These are phyloP conservation scores for Nyctibius grandis DNA, from an alignment of 2,797 vertebrate species.

Conservation along the genomic window DNA sequence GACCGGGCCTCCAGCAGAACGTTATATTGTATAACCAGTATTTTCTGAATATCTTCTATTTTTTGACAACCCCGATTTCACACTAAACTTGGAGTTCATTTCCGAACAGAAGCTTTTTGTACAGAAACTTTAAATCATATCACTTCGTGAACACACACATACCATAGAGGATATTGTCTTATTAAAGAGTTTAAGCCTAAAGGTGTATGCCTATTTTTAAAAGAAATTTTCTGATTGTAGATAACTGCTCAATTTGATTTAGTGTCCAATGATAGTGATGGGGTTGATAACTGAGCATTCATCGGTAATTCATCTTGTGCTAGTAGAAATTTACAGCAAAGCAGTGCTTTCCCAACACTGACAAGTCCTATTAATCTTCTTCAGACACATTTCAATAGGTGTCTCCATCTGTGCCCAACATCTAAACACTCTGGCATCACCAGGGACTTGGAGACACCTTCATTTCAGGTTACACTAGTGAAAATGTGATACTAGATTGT, in stretches of 20 bases:
- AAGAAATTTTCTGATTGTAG: constrained; percentile 81
- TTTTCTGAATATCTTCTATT: constrained; percentile 1
- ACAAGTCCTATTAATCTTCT: constrained; percentile 89
- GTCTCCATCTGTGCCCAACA: constrained; percentile 83
- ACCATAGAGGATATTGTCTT: constrained; percentile 66
- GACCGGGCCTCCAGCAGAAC: background rate
- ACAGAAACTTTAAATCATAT: constrained; percentile 50
- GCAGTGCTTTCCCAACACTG: constrained; percentile 83
- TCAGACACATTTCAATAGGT: constrained; percentile 88
- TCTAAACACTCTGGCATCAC: constrained; percentile 78
- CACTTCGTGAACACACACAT: constrained; percentile 19
- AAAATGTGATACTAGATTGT: constrained; percentile 73
- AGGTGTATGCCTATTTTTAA: constrained; percentile 76
- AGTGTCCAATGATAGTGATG: constrained; percentile 84
- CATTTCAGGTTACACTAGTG: constrained; percentile 74
- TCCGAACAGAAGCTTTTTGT: background rate
- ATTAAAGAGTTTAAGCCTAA: constrained; percentile 70
- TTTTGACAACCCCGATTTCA: background rate
- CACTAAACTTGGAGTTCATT: constrained; percentile 3
- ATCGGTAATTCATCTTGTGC: constrained; percentile 86
- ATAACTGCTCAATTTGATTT: constrained; percentile 85
- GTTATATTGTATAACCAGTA: background rate
- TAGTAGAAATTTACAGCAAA: constrained; percentile 85
- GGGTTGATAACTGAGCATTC: constrained; percentile 84
- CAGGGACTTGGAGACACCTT: constrained; percentile 75